Base-by-base conservation (phyloP, 1,140 invertebrate species). In the Eubasilissa regina region DNA sequence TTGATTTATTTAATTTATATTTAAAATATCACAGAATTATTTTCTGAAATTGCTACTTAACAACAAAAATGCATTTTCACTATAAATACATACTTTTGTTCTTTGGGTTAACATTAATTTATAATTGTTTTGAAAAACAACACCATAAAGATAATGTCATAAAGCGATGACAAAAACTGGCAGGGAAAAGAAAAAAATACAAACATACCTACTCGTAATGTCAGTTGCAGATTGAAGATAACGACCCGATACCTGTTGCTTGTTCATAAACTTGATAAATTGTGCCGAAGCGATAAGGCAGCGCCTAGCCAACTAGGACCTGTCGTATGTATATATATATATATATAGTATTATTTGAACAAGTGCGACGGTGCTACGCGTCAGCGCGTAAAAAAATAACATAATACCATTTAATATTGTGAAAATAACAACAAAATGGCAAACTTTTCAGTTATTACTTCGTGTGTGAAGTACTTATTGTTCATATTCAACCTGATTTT, bases 401-500 rank as follows among this genome's bases (percentile, higher is more conserved):
- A 35, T 43, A 35, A 25, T 64, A 47, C 15, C 9, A 7, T 70
- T 4, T 47, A 70, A 17, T 70, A 21, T 47, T 15, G 4, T 11
- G 45, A 9, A 58, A 56, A 51, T 10, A 11, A 8, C 10, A 43
- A 43, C 13, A 76, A 70, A 55, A 79, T 79, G 78, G 78, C 58
- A n/a, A 51, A 53, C 25, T 64, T 79, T 48, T 79, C 78, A 19
- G 11, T 79, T 35, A 48, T 83, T 13, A 78, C 55, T 45, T 78
- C 76, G 43, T 75, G 78, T 74, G 56, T 83, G 44, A 83, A 83
- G 45, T 83, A 83, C 45, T 19, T 80, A 53, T 51, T 83, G 48
- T 62, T 83, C 45, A 35, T 77, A 1, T 83, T 83, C 78, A 83
- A 83, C 66, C 21, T 83, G 9, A 11, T 76, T 10, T 83, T 83